Conservation (phyloP, 2,113 vertebrate genomes). For the Paralichthys olivaceus region DNA sequence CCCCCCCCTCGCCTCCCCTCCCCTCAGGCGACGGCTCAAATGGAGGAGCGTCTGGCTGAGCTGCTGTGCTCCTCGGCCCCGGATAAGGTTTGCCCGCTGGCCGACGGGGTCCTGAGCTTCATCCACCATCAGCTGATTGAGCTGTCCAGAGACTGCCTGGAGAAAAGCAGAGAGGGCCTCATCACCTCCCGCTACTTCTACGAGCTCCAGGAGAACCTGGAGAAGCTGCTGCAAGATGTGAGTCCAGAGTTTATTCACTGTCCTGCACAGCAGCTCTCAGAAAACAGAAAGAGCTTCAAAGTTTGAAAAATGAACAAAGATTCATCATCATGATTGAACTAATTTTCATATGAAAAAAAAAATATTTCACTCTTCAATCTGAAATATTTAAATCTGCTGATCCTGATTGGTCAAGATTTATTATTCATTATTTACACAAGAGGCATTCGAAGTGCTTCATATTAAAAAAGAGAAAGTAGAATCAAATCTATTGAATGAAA, state of each 20-base stretch:
- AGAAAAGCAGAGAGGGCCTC: conserved; percentile 92
- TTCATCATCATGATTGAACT: too few species aligned
- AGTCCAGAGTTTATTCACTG: conserved; percentile 74
- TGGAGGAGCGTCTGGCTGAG: conserved; percentile 94
- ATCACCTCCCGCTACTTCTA: conserved; percentile 98
- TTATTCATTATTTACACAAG: too few species aligned
- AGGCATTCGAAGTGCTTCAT: too few species aligned
- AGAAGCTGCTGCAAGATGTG: conserved; percentile 96
- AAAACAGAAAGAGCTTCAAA: not conserved
- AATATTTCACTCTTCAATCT: too few species aligned
- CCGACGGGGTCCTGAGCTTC: conserved; percentile 95
- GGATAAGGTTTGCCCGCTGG: conserved; percentile 90
- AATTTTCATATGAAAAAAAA: too few species aligned
- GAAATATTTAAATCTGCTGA: too few species aligned
- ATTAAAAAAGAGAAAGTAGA: too few species aligned
- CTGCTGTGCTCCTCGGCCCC: conserved; percentile 90
- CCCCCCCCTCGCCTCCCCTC: not conserved
- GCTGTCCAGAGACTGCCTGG: conserved; percentile 94
- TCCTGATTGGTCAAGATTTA: too few species aligned
- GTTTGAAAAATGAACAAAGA: too few species aligned
- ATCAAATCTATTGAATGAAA: too few species aligned
- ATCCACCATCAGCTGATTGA: conserved; percentile 98
- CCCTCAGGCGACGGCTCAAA: conserved; percentile 93
- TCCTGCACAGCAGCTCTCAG: too few species aligned
- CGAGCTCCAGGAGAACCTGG: conserved; percentile 97